Evolutionary conservation across 2,888 invertebrate genomes (phyloP), one percentile per base, ranked within the genome.

Genomic region (Tryphoninae sp.): DNA sequence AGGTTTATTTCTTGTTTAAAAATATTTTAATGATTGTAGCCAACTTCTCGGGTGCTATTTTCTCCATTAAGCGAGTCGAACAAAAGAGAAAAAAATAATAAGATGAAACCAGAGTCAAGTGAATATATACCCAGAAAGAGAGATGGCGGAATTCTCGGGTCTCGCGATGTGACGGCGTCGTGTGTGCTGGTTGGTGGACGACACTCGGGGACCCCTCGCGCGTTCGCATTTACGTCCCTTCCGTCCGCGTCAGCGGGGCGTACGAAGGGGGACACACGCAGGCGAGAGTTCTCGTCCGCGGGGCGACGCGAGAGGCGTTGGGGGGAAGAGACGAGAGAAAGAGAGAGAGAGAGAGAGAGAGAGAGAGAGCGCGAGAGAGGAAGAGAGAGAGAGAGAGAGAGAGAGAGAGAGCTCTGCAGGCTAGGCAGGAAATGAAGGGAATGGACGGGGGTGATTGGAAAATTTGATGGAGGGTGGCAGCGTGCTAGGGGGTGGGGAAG

Each of bases 391-490:
- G 59, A 68, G 62, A 78, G 80, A 85, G 55, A 55, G 58, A 62
- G 74, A 11, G 83, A 82, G 83, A 84, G 77, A 73, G 81, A 80
- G 78, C 81, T 76, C 81, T 81, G 84, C 77, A 83, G 83, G 79
- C 79, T 64, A 83, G 87, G 86, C 88, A 88, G 89, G 88, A 89
- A 88, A 89, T 89, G 87, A 89, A 88, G 87, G 86, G 87, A 88
- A 86, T 84, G 87, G 87, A 68, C 65, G 82, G 84, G 89, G 89
- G 88, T 89, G 90, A 91, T 90, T 90, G 91, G 91, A 90, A 91
- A 91, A 90, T 91, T 91, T 90, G 90, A 91, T 87, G 89, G 87
- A 89, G 90, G 90, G 89, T 88, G 86, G 86, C 88, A 84, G 78
- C 81, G 84, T 83, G 79, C 81, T 71, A 55, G 81, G 75, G 61